Percentiles rank a stretch among this genome's conserved stretches.
These are phyloP conservation scores for Hyposoter didymator DNA, from an alignment of 2,888 invertebrate species.

Conservation along the genomic window DNA sequence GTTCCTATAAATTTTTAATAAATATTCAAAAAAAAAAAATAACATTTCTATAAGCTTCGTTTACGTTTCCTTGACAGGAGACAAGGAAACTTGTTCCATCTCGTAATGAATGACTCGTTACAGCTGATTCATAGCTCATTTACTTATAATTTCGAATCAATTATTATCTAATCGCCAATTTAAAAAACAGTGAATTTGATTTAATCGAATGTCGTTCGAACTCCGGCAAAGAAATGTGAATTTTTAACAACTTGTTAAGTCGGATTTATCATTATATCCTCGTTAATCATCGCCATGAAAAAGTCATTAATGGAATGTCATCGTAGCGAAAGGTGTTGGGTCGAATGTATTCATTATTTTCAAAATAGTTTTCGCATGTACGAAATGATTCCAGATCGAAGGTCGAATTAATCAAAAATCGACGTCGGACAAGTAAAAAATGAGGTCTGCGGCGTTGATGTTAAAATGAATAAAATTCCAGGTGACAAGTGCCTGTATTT, in stretches of 20 bases:
- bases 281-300: constrained; percentile 2
- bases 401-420: neutral
- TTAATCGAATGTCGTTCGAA: neutral
- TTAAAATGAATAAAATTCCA: neutral
- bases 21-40: neutral
- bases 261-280: neutral
- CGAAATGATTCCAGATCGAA: neutral
- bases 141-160: neutral
- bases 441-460: neutral
- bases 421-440: neutral
- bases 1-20: constrained; percentile 21
- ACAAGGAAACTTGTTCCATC: neutral
- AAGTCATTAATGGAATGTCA: neutral
- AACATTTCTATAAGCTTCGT: neutral
- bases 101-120: constrained; percentile 11
- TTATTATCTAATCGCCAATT: neutral
- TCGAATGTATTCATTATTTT: neutral
- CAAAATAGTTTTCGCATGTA: neutral
- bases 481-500: constrained; percentile 1
- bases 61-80: neutral
- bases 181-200: constrained; percentile 24
- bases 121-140: constrained; percentile 1
- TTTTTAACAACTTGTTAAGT: neutral
- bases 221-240: neutral
- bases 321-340: neutral